Conservation (phyloP, 2,797 vertebrate genomes). For the Falco peregrinus region DNA sequence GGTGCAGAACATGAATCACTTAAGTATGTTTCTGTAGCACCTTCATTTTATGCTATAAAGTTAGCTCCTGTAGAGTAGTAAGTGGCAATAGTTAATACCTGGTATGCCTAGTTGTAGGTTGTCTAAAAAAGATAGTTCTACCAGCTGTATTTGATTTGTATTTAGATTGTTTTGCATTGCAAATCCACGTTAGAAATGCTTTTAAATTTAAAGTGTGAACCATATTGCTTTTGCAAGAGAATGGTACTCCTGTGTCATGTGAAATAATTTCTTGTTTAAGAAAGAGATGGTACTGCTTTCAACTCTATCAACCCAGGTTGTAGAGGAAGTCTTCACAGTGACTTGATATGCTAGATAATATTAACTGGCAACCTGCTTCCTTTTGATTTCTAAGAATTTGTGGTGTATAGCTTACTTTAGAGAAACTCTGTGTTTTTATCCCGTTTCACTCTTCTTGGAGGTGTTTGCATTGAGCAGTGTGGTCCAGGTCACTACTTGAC, state of each 20-base stretch:
- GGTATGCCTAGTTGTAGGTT: not conserved
- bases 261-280: constrained; percentile 34
- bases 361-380: not conserved
- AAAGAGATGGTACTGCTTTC: constrained; percentile 24
- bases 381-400: not conserved
- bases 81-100: constrained; percentile 35
- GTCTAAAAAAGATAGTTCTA: constrained; percentile 33
- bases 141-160: constrained; percentile 47
- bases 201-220: constrained; percentile 34
- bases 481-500: not conserved
- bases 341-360: not conserved
- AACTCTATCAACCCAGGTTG: constrained; percentile 17
- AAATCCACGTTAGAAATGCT: constrained; percentile 36
- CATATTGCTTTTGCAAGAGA: constrained; percentile 40
- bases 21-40: not conserved
- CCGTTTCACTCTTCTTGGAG: not conserved
- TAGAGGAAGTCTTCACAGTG: constrained; percentile 26
- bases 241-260: not conserved
- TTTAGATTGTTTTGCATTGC: constrained; percentile 48
- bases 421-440: not conserved
- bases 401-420: not conserved
- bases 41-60: not conserved
- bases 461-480: not conserved
- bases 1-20: not conserved
- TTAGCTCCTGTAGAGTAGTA: not conserved